A percentile compares a stretch with the other conserved stretches of the same genome.
Conservation (phyloP, 1,140 invertebrate species). For the Bombus vancouverensis region DNA sequence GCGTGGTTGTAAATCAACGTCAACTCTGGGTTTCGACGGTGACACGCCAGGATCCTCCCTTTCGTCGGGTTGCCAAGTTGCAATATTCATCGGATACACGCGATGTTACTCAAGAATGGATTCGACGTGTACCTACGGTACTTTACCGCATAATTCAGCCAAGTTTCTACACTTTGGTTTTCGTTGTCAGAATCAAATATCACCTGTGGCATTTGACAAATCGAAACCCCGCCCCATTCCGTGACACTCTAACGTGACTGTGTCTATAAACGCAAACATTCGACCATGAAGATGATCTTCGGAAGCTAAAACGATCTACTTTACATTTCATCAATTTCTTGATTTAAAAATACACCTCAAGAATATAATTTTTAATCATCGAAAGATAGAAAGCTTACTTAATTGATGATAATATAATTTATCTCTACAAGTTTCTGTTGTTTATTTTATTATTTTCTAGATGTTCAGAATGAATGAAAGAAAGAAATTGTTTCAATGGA, state of each 20-base stretch:
- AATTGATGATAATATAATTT: no score
- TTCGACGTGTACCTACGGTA: neutral
- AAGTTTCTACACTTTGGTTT: neutral
- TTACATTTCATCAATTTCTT: no score
- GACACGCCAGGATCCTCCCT: constrained; percentile 3
- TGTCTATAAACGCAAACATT: neutral
- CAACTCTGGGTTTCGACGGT: neutral
- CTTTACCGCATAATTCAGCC: neutral
- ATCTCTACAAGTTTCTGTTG: no score
- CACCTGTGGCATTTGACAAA: neutral
- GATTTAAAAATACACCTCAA: no score
- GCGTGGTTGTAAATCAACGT: constrained; percentile 28
- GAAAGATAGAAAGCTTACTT: no score
- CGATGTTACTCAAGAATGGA: neutral
- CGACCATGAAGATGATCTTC: neutral
- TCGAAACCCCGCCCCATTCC: neutral
- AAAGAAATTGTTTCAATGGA: neutral
- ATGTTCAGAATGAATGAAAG: neutral
- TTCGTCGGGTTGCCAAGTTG: neutral
- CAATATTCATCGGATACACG: constrained; percentile 6
- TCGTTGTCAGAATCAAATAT: neutral
- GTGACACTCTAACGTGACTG: neutral
- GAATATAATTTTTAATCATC: no score
- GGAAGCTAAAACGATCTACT: no score
- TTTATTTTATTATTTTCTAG: no score